Evolutionary conservation across 2,113 vertebrate genomes (phyloP), one percentile per base, ranked within the genome.

Genomic region (Beaufortia kweichowensis): DNA sequence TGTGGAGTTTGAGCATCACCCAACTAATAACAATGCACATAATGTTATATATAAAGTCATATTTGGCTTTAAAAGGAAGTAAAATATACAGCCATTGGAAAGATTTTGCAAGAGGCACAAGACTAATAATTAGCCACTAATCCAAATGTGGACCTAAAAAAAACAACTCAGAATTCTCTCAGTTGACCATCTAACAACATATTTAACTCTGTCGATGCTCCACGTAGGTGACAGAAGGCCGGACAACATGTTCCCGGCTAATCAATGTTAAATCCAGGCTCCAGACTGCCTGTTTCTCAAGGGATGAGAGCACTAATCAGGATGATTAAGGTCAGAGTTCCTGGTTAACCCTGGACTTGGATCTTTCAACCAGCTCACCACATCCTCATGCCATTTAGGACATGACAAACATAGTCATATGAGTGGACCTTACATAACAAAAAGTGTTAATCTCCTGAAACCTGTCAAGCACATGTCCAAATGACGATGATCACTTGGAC

Each of bases 341-440:
- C 43, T 77, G 62, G 46, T 46, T 77, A 29, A 80, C 64, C 56
- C 43, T 65, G 59, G 26, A 33, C 29, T 24, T 48, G n/a, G 59
- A 71, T 60, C 61, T 70, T 35, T 53, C 48, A 39, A 70, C 57
- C 71, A 15, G 41, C n/a, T 76, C 57, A 50, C n/a, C 83, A 84
- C 81, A 88, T 85, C 84, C 85, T 84, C 85, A 84, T 50, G 78
- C 21, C 69, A 82, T 77, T 43, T 19, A 77, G 80, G 78, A 68
- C 73, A 82, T 82, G 81, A 84, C 81, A 81, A 75, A 53, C 35
- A 69, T 6, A 10, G 14, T 17, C 6, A 8, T 21, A 6, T 10
- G 4, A 50, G 43, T 31, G 46, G 41, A 26, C 39, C 19, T 65
- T 43, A 14, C 15, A 26, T 23, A 23, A 26, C 35, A 2, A 64